Conservation (phyloP, 1,140 invertebrate species). For the Physella acuta region DNA sequence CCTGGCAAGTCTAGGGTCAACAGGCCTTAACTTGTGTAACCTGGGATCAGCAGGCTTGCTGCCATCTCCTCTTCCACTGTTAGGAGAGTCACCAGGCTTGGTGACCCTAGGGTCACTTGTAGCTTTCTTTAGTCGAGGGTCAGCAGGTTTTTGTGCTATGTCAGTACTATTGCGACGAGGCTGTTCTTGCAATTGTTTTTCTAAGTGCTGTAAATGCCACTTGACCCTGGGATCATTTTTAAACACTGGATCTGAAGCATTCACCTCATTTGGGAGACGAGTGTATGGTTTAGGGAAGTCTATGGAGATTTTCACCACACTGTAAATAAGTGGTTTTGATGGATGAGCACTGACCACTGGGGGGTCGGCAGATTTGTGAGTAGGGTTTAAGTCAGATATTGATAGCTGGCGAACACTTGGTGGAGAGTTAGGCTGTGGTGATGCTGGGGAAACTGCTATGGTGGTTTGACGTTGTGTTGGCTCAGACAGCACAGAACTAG, state of each 20-base stretch:
- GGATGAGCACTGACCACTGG: constrained; percentile 31
- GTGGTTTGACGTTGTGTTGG: no score
- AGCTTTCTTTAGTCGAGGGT: constrained; percentile 24
- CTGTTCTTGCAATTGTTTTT: constrained; percentile 7
- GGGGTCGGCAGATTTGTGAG: constrained; percentile 26
- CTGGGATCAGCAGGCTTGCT: constrained; percentile 17
- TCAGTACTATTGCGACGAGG: constrained; percentile 11
- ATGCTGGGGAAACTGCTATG: not conserved
- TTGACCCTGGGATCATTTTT: constrained; percentile 48
- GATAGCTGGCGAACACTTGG: not conserved
- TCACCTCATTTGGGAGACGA: constrained; percentile 34
- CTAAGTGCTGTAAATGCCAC: constrained; percentile 11
- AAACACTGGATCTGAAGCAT: constrained; percentile 39
- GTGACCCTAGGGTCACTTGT: constrained; percentile 25
- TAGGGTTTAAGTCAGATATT: constrained; percentile 8
- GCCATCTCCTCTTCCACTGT: not conserved
- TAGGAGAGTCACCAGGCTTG: constrained; percentile 9
- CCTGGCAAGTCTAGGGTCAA: constrained; percentile 15
- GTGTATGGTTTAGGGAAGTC: constrained; percentile 27
- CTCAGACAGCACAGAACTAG: no score
- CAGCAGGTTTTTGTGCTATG: constrained; percentile 1
- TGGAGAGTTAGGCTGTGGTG: not conserved
- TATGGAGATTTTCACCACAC: constrained; percentile 22
- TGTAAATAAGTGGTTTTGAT: constrained; percentile 22
- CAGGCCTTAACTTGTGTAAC: constrained; percentile 1